Evolutionary conservation across 1,140 invertebrate genomes (phyloP), one percentile per base, ranked within the genome.

Genomic region (Lordiphosa mommai): DNA sequence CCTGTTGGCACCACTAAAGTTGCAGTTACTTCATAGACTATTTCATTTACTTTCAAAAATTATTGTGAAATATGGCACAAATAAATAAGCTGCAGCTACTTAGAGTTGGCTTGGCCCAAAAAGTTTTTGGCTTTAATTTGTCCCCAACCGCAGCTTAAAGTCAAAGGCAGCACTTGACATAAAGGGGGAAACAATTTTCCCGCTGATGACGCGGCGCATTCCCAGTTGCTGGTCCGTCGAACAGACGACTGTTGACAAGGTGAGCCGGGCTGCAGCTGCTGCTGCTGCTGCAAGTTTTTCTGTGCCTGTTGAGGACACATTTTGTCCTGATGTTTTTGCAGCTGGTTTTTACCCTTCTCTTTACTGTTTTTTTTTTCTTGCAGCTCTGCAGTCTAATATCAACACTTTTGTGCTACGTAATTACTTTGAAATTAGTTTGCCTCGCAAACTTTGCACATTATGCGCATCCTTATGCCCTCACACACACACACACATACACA

Each of bases 361-460:
- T 20, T 16, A n/a, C 5, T 3, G 3, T 32, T 7, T 14, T 12
- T 34, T 52, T 14, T 13, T n/a, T 37, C 34, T 38, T 12, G 10
- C 47, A 38, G 58, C 50, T 51, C 65, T 63, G 76, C 76, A 70
- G 71, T 82, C 76, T 80, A 84, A 84, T 84, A 84, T 84, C 77
- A 84, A 84, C 77, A 84, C 77, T 84, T 84, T 84, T 84, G 79
- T 84, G 77, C 77, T 84, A 70, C 77, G 77, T 84, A 84, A 84
- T 84, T 84, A 84, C 77, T 84, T 84, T 84, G 77, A 84, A 84
- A 84, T 84, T 84, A 84, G 77, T 84, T 84, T 84, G 72, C 77
- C 79, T 65, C 79, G 72, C 72, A 84, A 84, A 84, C 72, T 84
- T 84, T 84, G 77, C 72, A 84, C 77, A 84, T 84, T 84, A 84